Percentiles rank a stretch among this genome's conserved stretches.
These are phyloP conservation scores for Trematomus bernacchii DNA, from an alignment of 2,797 vertebrate species.

Conservation along the genomic window DNA sequence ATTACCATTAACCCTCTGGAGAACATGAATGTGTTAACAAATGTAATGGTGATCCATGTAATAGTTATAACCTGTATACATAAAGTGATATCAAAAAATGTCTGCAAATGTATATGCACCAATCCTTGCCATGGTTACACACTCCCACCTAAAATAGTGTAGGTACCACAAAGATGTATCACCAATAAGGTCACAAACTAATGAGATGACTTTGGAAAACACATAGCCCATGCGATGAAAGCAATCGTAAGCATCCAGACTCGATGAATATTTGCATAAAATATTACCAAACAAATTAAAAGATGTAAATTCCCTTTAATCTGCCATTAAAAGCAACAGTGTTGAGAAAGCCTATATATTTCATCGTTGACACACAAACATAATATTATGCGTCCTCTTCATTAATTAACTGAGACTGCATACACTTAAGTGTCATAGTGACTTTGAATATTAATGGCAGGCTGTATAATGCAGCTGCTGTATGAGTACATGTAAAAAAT, in stretches of 20 bases:
- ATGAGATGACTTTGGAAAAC: slow-evolving; percentile 29
- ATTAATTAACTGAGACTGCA: slow-evolving; percentile 52
- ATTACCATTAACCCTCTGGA: too few species aligned
- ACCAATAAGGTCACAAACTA: slow-evolving; percentile 18
- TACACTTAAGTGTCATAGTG: slow-evolving; percentile 17
- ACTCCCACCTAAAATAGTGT: neutral
- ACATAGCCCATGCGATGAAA: slow-evolving; percentile 13
- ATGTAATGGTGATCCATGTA: too few species aligned
- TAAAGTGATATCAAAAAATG: neutral
- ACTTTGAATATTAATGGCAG: slow-evolving; percentile 57
- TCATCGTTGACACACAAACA: slow-evolving; percentile 49
- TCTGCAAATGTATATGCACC: neutral
- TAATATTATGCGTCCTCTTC: slow-evolving; percentile 21
- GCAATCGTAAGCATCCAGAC: neutral
- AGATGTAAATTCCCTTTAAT: slow-evolving; percentile 70
- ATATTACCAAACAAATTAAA: slow-evolving; percentile 68
- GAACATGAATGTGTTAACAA: too few species aligned
- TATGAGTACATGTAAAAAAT: slow-evolving; percentile 3
- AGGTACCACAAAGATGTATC: slow-evolving; percentile 9
- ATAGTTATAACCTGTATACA: neutral
- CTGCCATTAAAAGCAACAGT: slow-evolving; percentile 21
- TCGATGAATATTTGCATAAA: slow-evolving; percentile 59
- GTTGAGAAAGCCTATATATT: slow-evolving; percentile 36
- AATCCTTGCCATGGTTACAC: neutral
- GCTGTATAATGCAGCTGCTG: neutral